These are phyloP conservation scores for Hirtodrosophila duncani DNA, from an alignment of 2,888 invertebrate genomes.

Conservation along the genomic window DNA sequence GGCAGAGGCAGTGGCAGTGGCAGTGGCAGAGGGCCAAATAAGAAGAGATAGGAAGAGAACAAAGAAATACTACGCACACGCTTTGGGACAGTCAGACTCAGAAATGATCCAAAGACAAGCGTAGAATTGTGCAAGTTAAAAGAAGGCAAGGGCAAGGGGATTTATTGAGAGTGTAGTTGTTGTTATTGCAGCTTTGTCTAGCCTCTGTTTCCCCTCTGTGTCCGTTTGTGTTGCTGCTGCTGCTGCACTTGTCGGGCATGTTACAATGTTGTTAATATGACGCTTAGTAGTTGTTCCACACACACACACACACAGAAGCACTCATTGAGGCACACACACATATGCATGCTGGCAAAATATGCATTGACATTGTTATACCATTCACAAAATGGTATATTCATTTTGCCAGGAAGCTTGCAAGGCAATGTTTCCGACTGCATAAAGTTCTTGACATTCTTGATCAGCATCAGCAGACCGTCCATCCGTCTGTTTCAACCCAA, in stretches of 20 bases:
- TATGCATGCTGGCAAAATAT: conserved; percentile 31
- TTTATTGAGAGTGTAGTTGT: conserved; percentile 3
- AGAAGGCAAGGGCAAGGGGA: background rate
- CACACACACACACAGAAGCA: conserved; percentile 2
- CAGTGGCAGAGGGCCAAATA: background rate
- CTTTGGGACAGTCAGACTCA: background rate
- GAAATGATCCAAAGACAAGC: too few relatives aligned
- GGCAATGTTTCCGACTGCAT: too few relatives aligned
- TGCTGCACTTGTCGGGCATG: conserved; percentile 41
- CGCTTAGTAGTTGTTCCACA: conserved; percentile 58
- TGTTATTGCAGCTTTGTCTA: conserved; percentile 8
- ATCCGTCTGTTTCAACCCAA: too few relatives aligned
- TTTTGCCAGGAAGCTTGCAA: too few relatives aligned
- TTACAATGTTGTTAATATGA: conserved; percentile 69
- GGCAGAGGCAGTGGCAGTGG: conserved; percentile 2
- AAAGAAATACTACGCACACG: background rate
- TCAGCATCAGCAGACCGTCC: too few relatives aligned
- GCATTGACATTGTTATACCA: conserved; percentile 65
- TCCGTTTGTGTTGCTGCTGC: background rate
- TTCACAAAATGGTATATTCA: too few relatives aligned
- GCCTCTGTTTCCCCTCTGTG: background rate
- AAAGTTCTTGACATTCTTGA: too few relatives aligned
- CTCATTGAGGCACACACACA: conserved; percentile 1
- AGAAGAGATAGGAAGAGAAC: background rate
- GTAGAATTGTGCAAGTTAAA: too few relatives aligned